Percentiles rank a stretch among this genome's conserved stretches.
Evolutionary conservation across 2,888 invertebrate species (phyloP).

Genomic region (Augiades crinisus): DNA sequence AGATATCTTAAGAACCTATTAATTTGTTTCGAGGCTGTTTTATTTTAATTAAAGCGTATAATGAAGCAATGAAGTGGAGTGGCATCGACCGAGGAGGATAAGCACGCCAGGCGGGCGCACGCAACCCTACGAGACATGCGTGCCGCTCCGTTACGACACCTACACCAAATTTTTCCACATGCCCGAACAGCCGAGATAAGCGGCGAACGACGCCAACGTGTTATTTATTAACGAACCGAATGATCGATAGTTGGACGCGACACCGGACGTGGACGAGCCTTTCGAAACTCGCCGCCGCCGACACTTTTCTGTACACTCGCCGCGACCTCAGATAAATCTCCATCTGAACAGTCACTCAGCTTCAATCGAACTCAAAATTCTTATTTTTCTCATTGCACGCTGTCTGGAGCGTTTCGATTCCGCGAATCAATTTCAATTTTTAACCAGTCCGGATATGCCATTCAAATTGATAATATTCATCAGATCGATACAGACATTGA

Average conservation of each 20-base stretch:
- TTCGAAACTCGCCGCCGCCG: constrained; percentile 68
- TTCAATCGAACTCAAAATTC: constrained; percentile 46
- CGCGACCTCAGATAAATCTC: constrained; percentile 53
- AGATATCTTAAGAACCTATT: constrained; percentile 16
- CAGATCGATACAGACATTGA: constrained; percentile 29
- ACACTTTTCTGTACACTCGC: constrained; percentile 46
- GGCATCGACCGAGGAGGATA: constrained; percentile 65
- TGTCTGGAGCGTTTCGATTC: constrained; percentile 21
- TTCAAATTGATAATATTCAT: constrained; percentile 26
- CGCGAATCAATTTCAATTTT: constrained; percentile 27
- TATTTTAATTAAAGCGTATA: constrained; percentile 68
- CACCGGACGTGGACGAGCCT: constrained; percentile 75
- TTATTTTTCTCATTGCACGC: constrained; percentile 32
- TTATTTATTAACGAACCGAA: constrained; percentile 82
- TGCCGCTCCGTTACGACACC: constrained; percentile 79
- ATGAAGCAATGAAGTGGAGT: constrained; percentile 51
- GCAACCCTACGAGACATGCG: constrained; percentile 71
- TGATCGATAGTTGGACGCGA: constrained; percentile 81
- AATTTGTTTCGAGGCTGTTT: constrained; percentile 31
- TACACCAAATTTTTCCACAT: constrained; percentile 81
- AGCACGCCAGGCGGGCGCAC: constrained; percentile 60
- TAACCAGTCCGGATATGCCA: constrained; percentile 25
- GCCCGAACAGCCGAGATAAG: constrained; percentile 78
- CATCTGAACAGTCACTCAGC: constrained; percentile 52
- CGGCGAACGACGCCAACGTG: constrained; percentile 75